These are phyloP conservation scores for Hyles euphorbiae DNA, from an alignment of 1,140 invertebrate genomes.

Conservation along the genomic window DNA sequence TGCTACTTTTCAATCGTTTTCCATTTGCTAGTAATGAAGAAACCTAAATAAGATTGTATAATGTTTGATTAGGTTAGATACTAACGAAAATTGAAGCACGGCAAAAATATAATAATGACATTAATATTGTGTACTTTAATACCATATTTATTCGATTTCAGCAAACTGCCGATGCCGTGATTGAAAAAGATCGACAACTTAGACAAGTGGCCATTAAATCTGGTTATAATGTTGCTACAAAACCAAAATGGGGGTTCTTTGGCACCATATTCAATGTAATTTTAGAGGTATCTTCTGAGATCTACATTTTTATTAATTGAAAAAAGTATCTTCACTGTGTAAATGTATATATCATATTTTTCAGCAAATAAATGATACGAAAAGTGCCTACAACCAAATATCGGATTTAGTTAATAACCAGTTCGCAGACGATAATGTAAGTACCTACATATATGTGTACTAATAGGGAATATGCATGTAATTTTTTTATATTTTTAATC, in stretches of 20 bases:
- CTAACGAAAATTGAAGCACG: no score
- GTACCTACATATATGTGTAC: conserved; percentile 19
- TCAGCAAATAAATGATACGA: conserved; percentile 74
- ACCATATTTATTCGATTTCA: conserved; percentile 26
- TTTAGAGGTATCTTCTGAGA: conserved; percentile 37
- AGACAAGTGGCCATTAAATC: conserved; percentile 44
- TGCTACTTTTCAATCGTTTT: no score
- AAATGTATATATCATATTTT: conserved; percentile 26
- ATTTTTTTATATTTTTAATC: no score
- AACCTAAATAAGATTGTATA: no score
- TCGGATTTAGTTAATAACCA: conserved; percentile 62
- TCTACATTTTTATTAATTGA: no score
- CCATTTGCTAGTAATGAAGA: no score
- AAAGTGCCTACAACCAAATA: conserved; percentile 70
- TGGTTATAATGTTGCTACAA: conserved; percentile 42
- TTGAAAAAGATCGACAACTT: conserved; percentile 50
- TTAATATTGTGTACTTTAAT: no score
- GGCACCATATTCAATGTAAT: conserved; percentile 65
- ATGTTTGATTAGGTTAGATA: no score
- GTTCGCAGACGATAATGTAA: conserved; percentile 65
- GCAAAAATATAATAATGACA: no score
- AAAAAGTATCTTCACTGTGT: no score
- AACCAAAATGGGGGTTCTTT: conserved; percentile 68
- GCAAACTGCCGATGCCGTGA: conserved; percentile 59
- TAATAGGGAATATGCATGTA: no score